Evolutionary conservation across 2,888 invertebrate species (phyloP).

Genomic region (Thyatira batis): DNA sequence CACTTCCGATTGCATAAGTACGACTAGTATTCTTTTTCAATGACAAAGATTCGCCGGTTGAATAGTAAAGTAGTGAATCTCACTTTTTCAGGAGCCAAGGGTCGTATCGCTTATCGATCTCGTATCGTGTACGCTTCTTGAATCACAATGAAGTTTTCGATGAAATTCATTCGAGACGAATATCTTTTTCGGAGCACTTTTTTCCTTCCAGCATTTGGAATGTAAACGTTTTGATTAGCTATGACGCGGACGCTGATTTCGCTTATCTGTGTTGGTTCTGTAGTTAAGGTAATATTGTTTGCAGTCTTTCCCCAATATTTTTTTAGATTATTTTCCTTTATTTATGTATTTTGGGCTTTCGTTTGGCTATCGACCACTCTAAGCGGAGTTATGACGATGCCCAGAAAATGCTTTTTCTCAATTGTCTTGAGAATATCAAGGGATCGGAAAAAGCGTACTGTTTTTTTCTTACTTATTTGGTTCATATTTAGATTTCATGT

Average conservation of each 20-base stretch:
- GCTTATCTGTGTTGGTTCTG: neutral
- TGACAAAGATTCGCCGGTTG: conserved; percentile 63
- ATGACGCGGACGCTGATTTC: conserved; percentile 4
- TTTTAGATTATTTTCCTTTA: neutral
- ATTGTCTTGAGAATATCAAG: too few species aligned
- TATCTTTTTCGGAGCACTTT: conserved; percentile 39
- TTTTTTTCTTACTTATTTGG: too few species aligned
- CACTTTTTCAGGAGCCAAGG: conserved; percentile 58
- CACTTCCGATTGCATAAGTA: conserved; percentile 58
- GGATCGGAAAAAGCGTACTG: too few species aligned
- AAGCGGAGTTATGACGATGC: too few species aligned
- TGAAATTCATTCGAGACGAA: conserved; percentile 49
- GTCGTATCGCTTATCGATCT: conserved; percentile 68
- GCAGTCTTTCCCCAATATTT: neutral
- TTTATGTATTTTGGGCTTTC: too few species aligned
- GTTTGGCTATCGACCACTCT: too few species aligned
- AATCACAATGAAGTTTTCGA: conserved; percentile 61
- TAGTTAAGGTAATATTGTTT: neutral
- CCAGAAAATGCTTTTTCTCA: too few species aligned
- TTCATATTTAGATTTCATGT: too few species aligned
- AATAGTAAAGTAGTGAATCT: conserved; percentile 67
- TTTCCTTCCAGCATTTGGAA: conserved; percentile 35
- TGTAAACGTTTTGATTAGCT: conserved; percentile 37
- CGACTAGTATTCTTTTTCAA: conserved; percentile 63
- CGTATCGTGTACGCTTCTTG: conserved; percentile 57